phyloP scores from a whole-genome alignment of 2,113 vertebrate genomes.

The Scartelaos histophorus region DNA sequence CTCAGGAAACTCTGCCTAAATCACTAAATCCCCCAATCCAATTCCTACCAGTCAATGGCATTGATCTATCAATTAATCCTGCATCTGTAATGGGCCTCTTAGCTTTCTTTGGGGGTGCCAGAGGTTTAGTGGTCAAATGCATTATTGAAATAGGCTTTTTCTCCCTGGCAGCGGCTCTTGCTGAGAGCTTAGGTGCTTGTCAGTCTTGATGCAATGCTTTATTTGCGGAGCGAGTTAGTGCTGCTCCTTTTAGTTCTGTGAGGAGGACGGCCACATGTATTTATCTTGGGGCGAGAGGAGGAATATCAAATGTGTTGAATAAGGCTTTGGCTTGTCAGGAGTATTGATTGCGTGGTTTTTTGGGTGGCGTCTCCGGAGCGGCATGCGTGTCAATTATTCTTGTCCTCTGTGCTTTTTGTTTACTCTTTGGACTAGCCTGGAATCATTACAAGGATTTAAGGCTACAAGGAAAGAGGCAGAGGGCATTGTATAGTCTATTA shows the following conservation, averaged over 20 bases:
- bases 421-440: slow-evolving; percentile 22
- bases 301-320: slow-evolving; percentile 70
- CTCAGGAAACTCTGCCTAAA: slow-evolving; percentile 52
- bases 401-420: slow-evolving; percentile 38
- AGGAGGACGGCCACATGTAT: slow-evolving; percentile 61
- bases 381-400: slow-evolving; percentile 21
- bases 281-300: slow-evolving; percentile 61
- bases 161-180: slow-evolving; percentile 59
- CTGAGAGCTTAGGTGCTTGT: slow-evolving; percentile 70
- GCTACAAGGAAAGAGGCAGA: slow-evolving; percentile 29
- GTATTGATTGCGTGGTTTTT: slow-evolving; percentile 71
- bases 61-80: slow-evolving; percentile 72
- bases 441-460: slow-evolving; percentile 44
- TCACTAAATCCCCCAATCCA: slow-evolving; percentile 57
- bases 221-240: slow-evolving; percentile 70
- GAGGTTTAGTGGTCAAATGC: slow-evolving; percentile 65
- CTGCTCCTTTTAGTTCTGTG: slow-evolving; percentile 64
- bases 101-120: slow-evolving; percentile 51
- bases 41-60: slow-evolving; percentile 58
- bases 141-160: slow-evolving; percentile 74
- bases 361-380: slow-evolving; percentile 40
- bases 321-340: slow-evolving; percentile 68
- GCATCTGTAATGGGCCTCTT: slow-evolving; percentile 48
- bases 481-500: not conserved
- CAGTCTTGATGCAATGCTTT: slow-evolving; percentile 74